phyloP scores from a whole-genome alignment of 1,140 invertebrate species.

The Fopius arisanus region DNA sequence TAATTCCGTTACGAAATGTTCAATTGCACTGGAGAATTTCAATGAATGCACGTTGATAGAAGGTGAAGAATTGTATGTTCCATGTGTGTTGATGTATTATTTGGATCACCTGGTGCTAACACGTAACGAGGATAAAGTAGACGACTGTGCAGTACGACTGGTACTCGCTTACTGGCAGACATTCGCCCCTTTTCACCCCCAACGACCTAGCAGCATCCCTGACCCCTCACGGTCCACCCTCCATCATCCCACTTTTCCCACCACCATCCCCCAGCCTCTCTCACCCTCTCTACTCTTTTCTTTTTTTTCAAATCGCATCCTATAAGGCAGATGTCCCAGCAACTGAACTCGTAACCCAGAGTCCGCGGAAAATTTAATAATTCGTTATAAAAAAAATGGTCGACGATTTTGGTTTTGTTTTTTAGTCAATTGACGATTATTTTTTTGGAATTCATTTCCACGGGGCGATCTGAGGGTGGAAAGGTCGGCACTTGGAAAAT shows the following conservation, averaged over 20 bases:
- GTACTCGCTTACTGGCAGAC: constrained; percentile 57
- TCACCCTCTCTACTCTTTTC: constrained; percentile 26
- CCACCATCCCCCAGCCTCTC: constrained; percentile 3
- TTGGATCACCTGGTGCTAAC: not conserved
- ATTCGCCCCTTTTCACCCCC: constrained; percentile 56
- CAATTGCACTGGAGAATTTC: too few species aligned
- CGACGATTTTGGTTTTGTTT: too few species aligned
- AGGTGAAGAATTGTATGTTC: not conserved
- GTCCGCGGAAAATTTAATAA: too few species aligned
- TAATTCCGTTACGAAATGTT: too few species aligned
- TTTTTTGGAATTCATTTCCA: too few species aligned
- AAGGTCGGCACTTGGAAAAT: too few species aligned
- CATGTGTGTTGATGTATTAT: not conserved
- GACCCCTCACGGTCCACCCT: constrained; percentile 41
- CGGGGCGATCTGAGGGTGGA: too few species aligned
- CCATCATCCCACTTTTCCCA: constrained; percentile 13
- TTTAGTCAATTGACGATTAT: too few species aligned
- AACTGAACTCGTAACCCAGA: too few species aligned
- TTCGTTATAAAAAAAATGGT: too few species aligned
- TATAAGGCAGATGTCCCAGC: too few species aligned
- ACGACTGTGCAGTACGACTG: constrained; percentile 51
- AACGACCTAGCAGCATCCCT: constrained; percentile 48
- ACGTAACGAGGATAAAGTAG: constrained; percentile 1
- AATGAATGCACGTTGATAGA: too few species aligned
- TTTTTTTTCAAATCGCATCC: constrained; percentile 36